phyloP scores from a whole-genome alignment of 2,113 vertebrate species.

The Uropsilus gracilis region DNA sequence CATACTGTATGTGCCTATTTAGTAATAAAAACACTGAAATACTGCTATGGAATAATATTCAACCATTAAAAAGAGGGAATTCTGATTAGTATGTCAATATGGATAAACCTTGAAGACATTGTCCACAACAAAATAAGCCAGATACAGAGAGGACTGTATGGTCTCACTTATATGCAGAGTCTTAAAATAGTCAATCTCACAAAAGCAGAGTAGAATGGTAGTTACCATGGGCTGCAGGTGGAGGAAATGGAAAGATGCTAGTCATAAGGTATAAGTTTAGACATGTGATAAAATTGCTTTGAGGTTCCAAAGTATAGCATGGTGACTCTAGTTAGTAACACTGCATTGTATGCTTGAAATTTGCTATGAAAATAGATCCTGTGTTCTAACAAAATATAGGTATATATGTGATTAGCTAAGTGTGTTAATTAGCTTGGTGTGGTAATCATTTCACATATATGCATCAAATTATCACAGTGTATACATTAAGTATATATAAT shows the following conservation, averaged over 20 bases:
- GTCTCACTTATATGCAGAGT: neutral
- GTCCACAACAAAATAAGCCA: neutral
- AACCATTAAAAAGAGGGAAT: neutral
- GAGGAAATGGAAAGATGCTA: neutral
- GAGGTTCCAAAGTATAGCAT: neutral
- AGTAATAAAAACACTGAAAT: neutral
- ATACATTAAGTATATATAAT: neutral
- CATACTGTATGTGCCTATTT: neutral
- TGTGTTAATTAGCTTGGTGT: neutral
- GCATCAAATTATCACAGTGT: neutral
- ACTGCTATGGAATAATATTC: neutral
- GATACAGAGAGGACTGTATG: neutral
- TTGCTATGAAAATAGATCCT: neutral
- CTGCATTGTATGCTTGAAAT: neutral
- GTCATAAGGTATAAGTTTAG: neutral
- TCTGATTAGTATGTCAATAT: neutral
- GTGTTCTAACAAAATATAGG: neutral
- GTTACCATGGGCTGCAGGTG: neutral
- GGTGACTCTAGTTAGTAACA: neutral
- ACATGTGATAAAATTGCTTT: neutral
- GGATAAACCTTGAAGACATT: neutral
- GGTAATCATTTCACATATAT: neutral
- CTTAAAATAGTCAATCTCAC: neutral
- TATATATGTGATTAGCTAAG: neutral
- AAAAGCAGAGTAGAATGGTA: neutral